These are phyloP conservation scores for Leptodactylus fallax DNA, from an alignment of 2,797 vertebrate species.

Conservation along the genomic window DNA sequence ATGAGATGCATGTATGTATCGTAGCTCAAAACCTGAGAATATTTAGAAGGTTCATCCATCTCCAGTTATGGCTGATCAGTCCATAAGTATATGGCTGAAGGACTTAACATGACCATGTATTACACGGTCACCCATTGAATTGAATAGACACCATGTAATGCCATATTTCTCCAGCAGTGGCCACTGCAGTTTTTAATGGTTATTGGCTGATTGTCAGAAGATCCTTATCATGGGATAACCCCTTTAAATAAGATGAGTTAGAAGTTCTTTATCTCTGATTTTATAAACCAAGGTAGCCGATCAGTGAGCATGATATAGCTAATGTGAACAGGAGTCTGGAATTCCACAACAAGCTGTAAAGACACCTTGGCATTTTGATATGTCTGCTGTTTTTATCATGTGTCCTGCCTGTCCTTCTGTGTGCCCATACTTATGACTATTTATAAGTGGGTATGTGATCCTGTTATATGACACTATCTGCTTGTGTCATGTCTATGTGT, in stretches of 20 bases:
- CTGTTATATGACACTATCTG: slow-evolving; percentile 35
- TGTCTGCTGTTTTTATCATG: not conserved
- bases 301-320: not conserved
- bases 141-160: not conserved
- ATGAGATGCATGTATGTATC: too few species aligned
- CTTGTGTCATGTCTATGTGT: not conserved
- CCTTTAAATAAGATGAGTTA: not conserved
- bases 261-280: not conserved
- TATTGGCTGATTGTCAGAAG: not conserved
- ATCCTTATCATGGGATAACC: not conserved
- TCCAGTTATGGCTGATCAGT: too few species aligned
- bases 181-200: not conserved
- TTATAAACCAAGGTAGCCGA: not conserved
- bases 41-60: too few species aligned
- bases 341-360: not conserved
- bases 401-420: slow-evolving; percentile 4
- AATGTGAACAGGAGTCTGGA: not conserved
- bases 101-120: not conserved
- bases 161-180: not conserved
- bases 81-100: too few species aligned
- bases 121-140: not conserved
- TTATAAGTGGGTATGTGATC: slow-evolving; percentile 31
- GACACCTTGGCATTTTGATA: not conserved
- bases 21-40: too few species aligned
- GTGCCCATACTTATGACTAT: slow-evolving; percentile 17